Evolutionary conservation across 2,888 invertebrate genomes (phyloP).

Genomic region (Oxystoma pomonae): DNA sequence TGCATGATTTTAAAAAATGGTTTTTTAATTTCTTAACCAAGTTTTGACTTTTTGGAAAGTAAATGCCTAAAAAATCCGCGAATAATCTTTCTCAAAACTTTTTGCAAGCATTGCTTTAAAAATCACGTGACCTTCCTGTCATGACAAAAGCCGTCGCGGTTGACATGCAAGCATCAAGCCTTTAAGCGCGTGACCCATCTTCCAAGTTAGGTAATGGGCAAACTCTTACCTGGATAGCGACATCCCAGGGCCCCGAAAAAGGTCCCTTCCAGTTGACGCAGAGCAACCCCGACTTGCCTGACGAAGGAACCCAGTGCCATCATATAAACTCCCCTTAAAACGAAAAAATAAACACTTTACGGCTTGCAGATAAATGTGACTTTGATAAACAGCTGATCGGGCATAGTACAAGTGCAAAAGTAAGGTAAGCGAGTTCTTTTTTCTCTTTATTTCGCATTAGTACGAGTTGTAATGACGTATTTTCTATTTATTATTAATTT

Average conservation of each 20-base stretch:
- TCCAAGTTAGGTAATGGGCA: conserved; percentile 28
- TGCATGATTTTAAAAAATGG: too few relatives aligned
- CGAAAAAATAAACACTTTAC: too few relatives aligned
- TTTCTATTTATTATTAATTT: too few relatives aligned
- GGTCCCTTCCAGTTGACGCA: conserved; percentile 19
- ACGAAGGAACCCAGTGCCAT: conserved; percentile 11
- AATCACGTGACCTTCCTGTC: background rate
- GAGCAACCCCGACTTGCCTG: conserved; percentile 11
- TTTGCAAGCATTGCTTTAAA: too few relatives aligned
- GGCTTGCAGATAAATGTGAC: too few relatives aligned
- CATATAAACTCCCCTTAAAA: too few relatives aligned
- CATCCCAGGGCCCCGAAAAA: conserved; percentile 26
- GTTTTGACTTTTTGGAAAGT: too few relatives aligned
- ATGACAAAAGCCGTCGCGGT: background rate
- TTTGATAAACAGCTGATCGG: background rate
- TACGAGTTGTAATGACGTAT: background rate
- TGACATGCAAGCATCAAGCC: background rate
- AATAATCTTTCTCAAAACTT: too few relatives aligned
- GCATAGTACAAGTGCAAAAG: background rate
- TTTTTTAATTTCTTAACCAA: too few relatives aligned
- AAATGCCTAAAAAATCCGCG: too few relatives aligned
- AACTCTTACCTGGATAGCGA: conserved; percentile 30
- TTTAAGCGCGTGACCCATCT: conserved; percentile 3
- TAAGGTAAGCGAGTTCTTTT: too few relatives aligned
- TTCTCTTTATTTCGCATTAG: background rate